Evolutionary conservation across 2,113 vertebrate genomes (phyloP), one percentile per base, ranked within the genome.

Genomic region (Sprattus sprattus): DNA sequence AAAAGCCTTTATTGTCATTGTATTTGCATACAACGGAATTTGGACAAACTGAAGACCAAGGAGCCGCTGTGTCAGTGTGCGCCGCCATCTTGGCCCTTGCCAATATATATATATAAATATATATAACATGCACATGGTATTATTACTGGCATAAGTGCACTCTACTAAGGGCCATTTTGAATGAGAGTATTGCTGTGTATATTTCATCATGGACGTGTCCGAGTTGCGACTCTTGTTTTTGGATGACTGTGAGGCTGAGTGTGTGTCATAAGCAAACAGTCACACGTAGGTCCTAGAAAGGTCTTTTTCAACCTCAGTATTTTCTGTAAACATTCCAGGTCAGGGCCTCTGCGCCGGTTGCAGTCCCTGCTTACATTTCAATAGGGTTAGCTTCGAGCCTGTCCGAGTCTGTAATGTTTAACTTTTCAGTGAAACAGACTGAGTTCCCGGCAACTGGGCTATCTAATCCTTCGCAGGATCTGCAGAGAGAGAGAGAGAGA

Each of bases 321-420:
- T 87, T 78, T 75, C 81, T 83, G 83, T 85, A 87, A 87, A 83
- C 87, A 86, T 78, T 28, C 52, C 44, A 78, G 28, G 11, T 44
- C 71, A 78, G 71, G 28, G 71, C 71, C 71, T 6, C 71, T 13
- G 71, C 15, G 32, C 71, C 39, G 71, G 71, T 78, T 78, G 10
- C 32, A 0, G 71, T 78, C 28, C 71, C 13, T 25, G 28, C 71
- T 78, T 15, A 78, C 28, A n/a, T 78, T 78, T 39, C 25, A 39
- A 11, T 28, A 44, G 71, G 71, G 71, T 39, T 13, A 39, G n/a
- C n/a, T 28, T 11, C 64, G 13, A 81, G 16, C 39, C 46, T 60
- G 50, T 49, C 85, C 82, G 85, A 81, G 39, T 85, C 82, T 84
- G 84, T 54, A 86, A 86, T 88, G 50, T 83, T 84, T 84, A 83